These are phyloP conservation scores for Spongia lamella DNA, from an alignment of 37 sponge, comb jelly and placozoan species.

Conservation along the genomic window DNA sequence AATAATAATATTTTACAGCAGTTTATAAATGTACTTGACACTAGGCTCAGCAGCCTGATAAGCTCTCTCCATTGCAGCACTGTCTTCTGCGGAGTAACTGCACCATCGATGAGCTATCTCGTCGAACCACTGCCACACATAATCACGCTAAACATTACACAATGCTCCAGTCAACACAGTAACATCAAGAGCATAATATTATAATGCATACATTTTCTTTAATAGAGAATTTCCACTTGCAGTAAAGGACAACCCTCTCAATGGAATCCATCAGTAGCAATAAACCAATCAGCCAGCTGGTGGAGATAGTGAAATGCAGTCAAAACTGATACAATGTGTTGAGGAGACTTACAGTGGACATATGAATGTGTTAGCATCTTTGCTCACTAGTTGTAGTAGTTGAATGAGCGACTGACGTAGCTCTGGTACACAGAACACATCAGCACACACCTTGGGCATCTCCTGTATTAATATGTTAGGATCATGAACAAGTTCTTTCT, in stretches of 20 bases:
- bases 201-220: too few relatives aligned
- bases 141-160: background rate
- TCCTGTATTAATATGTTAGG: slow-evolving; percentile 23
- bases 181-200: background rate
- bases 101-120: slow-evolving; percentile 64
- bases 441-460: slow-evolving; percentile 59
- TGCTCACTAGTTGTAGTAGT: slow-evolving; percentile 23
- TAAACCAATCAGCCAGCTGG: slow-evolving; percentile 71
- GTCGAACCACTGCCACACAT: slow-evolving; percentile 88
- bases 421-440: slow-evolving; percentile 37
- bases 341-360: slow-evolving; percentile 5
- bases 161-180: background rate
- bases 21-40: slow-evolving; percentile 2
- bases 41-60: slow-evolving; percentile 41
- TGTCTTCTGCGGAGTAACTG: slow-evolving; percentile 48
- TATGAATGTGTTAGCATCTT: background rate
- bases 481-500: too few relatives aligned
- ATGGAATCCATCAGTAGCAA: slow-evolving; percentile 71
- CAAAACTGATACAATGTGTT: background rate
- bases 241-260: slow-evolving; percentile 47
- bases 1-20: background rate
- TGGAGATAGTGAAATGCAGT: too few relatives aligned
- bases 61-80: slow-evolving; percentile 46
- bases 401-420: slow-evolving; percentile 14
- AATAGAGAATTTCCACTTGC: too few relatives aligned